Evolutionary conservation across 2,113 vertebrate genomes (phyloP).

Genomic region (Canis aureus): DNA sequence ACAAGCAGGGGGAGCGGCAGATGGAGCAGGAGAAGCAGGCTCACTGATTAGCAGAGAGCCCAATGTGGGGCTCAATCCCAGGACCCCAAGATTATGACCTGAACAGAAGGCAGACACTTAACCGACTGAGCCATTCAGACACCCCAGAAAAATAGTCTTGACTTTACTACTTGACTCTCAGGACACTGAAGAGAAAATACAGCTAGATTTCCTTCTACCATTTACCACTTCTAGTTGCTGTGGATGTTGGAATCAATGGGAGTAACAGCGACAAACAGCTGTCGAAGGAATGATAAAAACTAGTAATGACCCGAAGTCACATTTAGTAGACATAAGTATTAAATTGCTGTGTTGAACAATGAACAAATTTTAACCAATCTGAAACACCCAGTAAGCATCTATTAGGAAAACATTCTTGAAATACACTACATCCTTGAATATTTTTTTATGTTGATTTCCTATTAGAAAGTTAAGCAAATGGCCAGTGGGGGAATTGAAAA

Average conservation of each 20-base stretch:
- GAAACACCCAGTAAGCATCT: background rate
- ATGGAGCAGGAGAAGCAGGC: no score
- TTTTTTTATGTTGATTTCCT: background rate
- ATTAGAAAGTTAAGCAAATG: background rate
- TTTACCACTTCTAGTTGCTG: background rate
- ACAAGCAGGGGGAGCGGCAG: no score
- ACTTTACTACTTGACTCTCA: background rate
- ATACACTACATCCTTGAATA: background rate
- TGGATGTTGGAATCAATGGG: background rate
- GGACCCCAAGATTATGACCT: no score
- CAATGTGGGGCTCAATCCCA: no score
- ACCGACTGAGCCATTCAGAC: no score
- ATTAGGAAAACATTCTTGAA: background rate
- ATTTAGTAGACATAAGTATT: background rate
- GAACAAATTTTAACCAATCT: background rate
- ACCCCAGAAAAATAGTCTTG: background rate
- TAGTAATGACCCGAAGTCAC: background rate
- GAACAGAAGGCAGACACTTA: no score
- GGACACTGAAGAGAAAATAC: background rate
- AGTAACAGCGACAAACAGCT: background rate
- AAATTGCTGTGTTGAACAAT: background rate
- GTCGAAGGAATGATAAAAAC: background rate
- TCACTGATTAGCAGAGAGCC: no score
- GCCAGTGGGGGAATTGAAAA: background rate
- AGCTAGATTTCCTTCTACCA: background rate